Conservation (phyloP, 1,140 invertebrate species). For the Drosophila auraria region DNA sequence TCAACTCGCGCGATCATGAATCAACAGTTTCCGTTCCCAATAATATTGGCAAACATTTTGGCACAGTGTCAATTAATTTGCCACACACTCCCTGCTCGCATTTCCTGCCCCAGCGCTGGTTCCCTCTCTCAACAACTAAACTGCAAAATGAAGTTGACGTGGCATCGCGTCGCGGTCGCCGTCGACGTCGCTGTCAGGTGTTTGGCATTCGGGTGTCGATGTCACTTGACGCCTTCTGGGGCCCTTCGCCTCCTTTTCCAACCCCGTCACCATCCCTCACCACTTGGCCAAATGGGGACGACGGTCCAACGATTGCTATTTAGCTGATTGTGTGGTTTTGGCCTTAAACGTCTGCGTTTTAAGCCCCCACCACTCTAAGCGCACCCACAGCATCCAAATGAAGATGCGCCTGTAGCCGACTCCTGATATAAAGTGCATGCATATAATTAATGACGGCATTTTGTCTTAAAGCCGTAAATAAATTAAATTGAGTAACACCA, state of each 20-base stretch:
- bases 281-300: slow-evolving; percentile 36
- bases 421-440: slow-evolving; percentile 65
- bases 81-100: slow-evolving; percentile 36
- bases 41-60: slow-evolving; percentile 73
- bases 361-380: not conserved
- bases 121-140: slow-evolving; percentile 63
- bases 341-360: slow-evolving; percentile 56
- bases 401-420: slow-evolving; percentile 8
- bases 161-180: slow-evolving; percentile 28
- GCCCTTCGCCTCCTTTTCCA: not conserved
- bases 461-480: slow-evolving; percentile 61
- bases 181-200: slow-evolving; percentile 53
- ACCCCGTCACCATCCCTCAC: not conserved
- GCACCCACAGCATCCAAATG: slow-evolving; percentile 15
- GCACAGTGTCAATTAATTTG: slow-evolving; percentile 73
- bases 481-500: slow-evolving; percentile 19
- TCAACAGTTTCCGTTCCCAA: slow-evolving; percentile 62
- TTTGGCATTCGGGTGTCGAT: slow-evolving; percentile 64
- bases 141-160: slow-evolving; percentile 71
- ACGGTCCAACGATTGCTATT: slow-evolving; percentile 62
- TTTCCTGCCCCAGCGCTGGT: slow-evolving; percentile 26
- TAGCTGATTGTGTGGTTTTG: slow-evolving; percentile 75
- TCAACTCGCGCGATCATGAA: slow-evolving; percentile 49
- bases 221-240: slow-evolving; percentile 54
- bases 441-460: slow-evolving; percentile 73